These are phyloP conservation scores for Papilio polytes DNA, from an alignment of 1,140 invertebrate genomes.

Conservation along the genomic window DNA sequence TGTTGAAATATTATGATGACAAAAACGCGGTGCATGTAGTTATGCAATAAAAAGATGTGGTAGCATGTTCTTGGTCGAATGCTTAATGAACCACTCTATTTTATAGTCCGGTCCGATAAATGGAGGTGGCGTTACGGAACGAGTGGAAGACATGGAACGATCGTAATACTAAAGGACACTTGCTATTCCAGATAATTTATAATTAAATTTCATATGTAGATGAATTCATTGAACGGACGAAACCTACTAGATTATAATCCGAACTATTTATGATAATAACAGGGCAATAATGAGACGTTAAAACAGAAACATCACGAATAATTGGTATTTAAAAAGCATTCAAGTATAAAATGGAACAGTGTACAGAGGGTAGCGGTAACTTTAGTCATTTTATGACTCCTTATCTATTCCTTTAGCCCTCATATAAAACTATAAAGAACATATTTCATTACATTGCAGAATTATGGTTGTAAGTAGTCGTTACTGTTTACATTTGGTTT, in stretches of 20 bases:
- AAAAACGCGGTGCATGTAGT: slow-evolving; percentile 61
- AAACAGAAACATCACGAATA: slow-evolving; percentile 28
- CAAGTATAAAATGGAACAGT: slow-evolving; percentile 43
- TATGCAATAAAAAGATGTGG: slow-evolving; percentile 72
- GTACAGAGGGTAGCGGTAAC: slow-evolving; percentile 20
- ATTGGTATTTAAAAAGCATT: slow-evolving; percentile 48
- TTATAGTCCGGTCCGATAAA: slow-evolving; percentile 78
- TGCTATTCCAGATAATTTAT: slow-evolving; percentile 60
- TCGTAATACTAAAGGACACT: slow-evolving; percentile 77
- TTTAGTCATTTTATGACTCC: slow-evolving; percentile 7
- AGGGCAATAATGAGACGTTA: slow-evolving; percentile 42
- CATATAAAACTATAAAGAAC: background rate
- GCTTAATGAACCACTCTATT: slow-evolving; percentile 78
- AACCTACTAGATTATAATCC: slow-evolving; percentile 58
- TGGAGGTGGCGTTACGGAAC: slow-evolving; percentile 64
- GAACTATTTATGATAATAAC: slow-evolving; percentile 48
- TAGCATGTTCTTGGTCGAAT: slow-evolving; percentile 57
- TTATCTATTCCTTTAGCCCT: background rate
- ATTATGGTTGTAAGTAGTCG: background rate
- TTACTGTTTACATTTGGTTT: too few species aligned
- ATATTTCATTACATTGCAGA: background rate
- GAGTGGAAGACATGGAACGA: slow-evolving; percentile 61
- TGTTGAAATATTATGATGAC: slow-evolving; percentile 56
- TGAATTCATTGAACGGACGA: slow-evolving; percentile 57
- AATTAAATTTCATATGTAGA: slow-evolving; percentile 75